These are phyloP conservation scores for Porites australiensis DNA, from an alignment of 64 coral and sea anemone genomes.

Conservation along the genomic window DNA sequence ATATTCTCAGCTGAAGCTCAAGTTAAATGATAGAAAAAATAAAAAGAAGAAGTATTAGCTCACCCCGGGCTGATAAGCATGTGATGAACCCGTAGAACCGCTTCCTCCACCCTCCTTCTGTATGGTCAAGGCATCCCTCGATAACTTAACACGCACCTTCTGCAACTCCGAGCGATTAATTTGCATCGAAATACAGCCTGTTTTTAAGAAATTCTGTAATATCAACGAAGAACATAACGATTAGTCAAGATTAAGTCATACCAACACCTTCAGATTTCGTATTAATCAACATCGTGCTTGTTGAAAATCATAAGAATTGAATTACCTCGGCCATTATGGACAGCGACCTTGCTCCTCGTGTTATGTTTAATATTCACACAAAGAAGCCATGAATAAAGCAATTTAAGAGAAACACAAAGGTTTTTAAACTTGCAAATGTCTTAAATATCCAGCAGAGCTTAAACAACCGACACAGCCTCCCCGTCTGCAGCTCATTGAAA, in stretches of 20 bases:
- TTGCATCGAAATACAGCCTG: constrained; percentile 94
- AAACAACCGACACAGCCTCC: background rate
- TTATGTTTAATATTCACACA: background rate
- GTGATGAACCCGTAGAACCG: background rate
- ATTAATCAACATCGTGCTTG: background rate
- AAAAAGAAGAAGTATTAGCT: background rate
- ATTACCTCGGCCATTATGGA: constrained; percentile 43
- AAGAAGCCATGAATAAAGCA: background rate
- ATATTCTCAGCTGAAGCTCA: background rate
- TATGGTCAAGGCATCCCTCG: constrained; percentile 88
- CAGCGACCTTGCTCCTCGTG: background rate
- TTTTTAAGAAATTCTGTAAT: constrained; percentile 47
- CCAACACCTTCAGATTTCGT: background rate
- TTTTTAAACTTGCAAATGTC: constrained; percentile 35
- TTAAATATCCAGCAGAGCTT: constrained; percentile 13
- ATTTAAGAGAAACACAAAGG: constrained; percentile 8
- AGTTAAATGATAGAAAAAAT: background rate
- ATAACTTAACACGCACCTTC: constrained; percentile 93
- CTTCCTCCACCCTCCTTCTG: constrained; percentile 82
- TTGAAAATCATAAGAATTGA: background rate
- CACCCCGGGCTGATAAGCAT: constrained; percentile 18
- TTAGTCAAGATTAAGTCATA: background rate
- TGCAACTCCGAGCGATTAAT: constrained; percentile 85
- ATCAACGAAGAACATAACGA: background rate
- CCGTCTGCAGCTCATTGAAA: background rate